Base-by-base conservation (phyloP, 1,140 invertebrate species). In the Neodiprion lecontei region DNA sequence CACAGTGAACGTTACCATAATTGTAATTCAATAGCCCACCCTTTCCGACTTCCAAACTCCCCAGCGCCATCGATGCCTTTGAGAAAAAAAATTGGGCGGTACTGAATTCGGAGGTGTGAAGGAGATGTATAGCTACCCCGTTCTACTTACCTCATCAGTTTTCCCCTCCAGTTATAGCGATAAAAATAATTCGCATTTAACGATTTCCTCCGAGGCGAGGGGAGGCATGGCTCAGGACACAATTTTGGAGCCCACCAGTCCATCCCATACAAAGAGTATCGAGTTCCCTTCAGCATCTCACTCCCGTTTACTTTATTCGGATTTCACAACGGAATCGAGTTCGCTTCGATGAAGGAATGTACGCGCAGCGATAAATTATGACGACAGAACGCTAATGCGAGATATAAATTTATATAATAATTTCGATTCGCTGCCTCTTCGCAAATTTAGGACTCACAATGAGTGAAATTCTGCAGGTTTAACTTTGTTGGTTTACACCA, bases 1-100 rank as follows among this genome's bases (percentile, higher is more conserved):
- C 11, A 9, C 53, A 40, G 28, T 40, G 28, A 40, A 40, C 28
- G 11, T 61, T 12, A 61, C 11, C 11, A 61, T 61, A 61, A 61
- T 61, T 61, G 53, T 61, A 61, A 61, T 61, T 61, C 53, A 14
- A 61, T 61, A 61, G 53, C 53, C 53, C 53, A 61, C 53, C 53
- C 53, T 61, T 61, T 61, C 53, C 53, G n/a, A 61, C 0, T 61
- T 61, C n/a, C 8, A 0, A 40, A 4, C 53, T 61, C 11, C 28
- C 28, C 28, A 40, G 28, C 28, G 28, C 28, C 28, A 40, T 5
- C 28, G 5, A 40, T 40, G 28, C 28, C 28, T 61, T 17, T 9
- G 9, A 61, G 9, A 17, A 9, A 7, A 21, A 21, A 61, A 61
- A 61, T 61, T 61, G 53, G 53, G 11, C 11, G n/a, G 4, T 14